Evolutionary conservation across 2,113 vertebrate species (phyloP).

Genomic region (Oreotrochilus melanogaster): DNA sequence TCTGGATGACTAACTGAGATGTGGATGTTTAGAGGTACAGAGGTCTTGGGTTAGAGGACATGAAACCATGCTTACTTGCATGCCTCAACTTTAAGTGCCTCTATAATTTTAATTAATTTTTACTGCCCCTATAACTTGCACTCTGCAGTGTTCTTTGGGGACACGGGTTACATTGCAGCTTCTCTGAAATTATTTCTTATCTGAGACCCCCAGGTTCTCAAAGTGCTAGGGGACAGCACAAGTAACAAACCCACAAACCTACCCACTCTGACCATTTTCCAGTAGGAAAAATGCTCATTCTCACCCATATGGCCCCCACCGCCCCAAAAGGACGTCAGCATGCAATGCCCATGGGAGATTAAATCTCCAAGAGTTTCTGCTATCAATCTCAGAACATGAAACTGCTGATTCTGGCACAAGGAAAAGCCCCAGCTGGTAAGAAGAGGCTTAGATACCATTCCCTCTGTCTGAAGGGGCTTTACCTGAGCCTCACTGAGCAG

Average conservation of each 20-base stretch:
- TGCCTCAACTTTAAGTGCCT: not conserved
- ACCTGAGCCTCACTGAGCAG: not conserved
- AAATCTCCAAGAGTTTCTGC: not conserved
- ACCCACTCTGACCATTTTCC: not conserved
- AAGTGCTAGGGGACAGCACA: not conserved
- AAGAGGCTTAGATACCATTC: not conserved
- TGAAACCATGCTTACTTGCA: not conserved
- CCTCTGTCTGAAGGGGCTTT: not conserved
- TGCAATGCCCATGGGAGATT: not conserved
- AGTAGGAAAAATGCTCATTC: not conserved
- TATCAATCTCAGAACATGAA: not conserved
- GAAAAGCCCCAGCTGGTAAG: not conserved
- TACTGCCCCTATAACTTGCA: not conserved
- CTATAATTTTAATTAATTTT: not conserved
- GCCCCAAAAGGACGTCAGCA: not conserved
- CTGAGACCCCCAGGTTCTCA: not conserved
- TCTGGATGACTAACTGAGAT: not conserved
- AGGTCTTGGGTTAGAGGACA: not conserved
- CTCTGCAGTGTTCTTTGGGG: not conserved
- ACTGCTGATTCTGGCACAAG: not conserved
- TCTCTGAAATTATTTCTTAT: not conserved
- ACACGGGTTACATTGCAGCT: not conserved
- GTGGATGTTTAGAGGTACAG: not conserved
- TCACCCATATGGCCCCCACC: not conserved
- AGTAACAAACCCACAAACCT: not conserved